Base-by-base conservation (phyloP, 2,797 vertebrate species). In the Macropus fuliginosus region DNA sequence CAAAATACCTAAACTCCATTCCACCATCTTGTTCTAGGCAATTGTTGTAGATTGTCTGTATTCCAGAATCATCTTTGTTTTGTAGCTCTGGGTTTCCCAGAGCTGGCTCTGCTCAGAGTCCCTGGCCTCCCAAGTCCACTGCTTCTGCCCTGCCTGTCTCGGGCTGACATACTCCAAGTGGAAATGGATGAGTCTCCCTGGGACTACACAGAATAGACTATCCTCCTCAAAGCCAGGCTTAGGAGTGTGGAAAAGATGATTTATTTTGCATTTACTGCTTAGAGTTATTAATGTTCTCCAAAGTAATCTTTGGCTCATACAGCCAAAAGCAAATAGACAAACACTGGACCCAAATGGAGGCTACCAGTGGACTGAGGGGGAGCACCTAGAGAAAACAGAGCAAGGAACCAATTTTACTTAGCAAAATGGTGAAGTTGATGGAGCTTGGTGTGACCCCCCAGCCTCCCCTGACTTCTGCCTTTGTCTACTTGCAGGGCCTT, bases 201-300 rank as follows among this genome's bases (percentile, higher is more conserved):
- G 18, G 11, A 50, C 92, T 10, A 91, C 56, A 16, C 95, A 92
- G 93, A 97, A 11, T 46, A 93, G 34, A 56, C 87, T 74, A 14
- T 10, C 91, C 1, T 56, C 93, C 28, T 81, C 31, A 94, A 10
- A 55, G 46, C 34, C n/a, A 91, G 62, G 14, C 24, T 96, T 81
- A 74, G 74, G 91, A 91, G 96, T 52, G 74, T 5, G 56, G 94
- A 56, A 46, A n/a, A 55, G 46, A 89, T 90, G 31, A 59, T 96
- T 95, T 95, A 62, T 91, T 27, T 74, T 56, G 0, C 91, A 21
- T 96, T 96, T 95, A 93, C 5, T 2, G 57, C 27, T 97, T 94
- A 50, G 0, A 1, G n/a, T 46, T 95, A 92, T 93, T 56, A 94
- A 59, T 92, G 46, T 74, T 96, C 57, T 95, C 56, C 54, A 14